These are phyloP conservation scores for Cyphomyrus plagiostoma DNA, from an alignment of 2,113 vertebrate genomes.

Conservation along the genomic window DNA sequence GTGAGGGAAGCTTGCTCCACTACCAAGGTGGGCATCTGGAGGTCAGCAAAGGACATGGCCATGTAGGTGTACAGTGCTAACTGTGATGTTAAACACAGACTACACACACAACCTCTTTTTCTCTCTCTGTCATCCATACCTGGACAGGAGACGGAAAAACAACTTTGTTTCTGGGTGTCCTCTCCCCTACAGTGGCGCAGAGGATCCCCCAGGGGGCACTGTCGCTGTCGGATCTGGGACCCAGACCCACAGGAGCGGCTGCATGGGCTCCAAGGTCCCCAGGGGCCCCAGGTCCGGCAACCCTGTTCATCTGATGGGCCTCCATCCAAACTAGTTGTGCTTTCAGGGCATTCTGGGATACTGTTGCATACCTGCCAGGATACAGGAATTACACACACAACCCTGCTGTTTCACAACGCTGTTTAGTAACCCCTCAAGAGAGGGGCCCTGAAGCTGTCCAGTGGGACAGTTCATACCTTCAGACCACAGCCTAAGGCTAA, in stretches of 20 bases:
- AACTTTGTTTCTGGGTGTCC: conserved; percentile 58
- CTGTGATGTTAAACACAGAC: background rate
- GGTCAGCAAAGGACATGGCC: background rate
- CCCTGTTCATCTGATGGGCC: conserved; percentile 57
- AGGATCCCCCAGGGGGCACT: conserved; percentile 48
- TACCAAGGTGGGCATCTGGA: background rate
- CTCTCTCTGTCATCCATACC: conserved; percentile 41
- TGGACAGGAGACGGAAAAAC: conserved; percentile 71
- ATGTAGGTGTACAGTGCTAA: background rate
- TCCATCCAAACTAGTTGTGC: background rate
- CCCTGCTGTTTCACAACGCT: background rate
- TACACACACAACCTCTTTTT: background rate
- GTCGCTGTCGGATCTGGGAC: conserved; percentile 51
- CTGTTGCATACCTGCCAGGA: conserved; percentile 71
- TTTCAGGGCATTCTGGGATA: conserved; percentile 59
- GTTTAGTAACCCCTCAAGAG: background rate
- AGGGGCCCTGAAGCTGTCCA: background rate
- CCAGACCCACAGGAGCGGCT: conserved; percentile 68
- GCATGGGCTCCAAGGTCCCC: conserved; percentile 72
- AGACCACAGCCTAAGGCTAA: background rate
- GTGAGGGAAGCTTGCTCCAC: background rate
- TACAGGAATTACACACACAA: background rate
- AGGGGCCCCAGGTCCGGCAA: conserved; percentile 69
- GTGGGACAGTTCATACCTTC: background rate
- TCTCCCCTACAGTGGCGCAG: conserved; percentile 63